These are phyloP conservation scores for Saccopteryx bilineata DNA, from an alignment of 2,113 vertebrate genomes.

Conservation along the genomic window DNA sequence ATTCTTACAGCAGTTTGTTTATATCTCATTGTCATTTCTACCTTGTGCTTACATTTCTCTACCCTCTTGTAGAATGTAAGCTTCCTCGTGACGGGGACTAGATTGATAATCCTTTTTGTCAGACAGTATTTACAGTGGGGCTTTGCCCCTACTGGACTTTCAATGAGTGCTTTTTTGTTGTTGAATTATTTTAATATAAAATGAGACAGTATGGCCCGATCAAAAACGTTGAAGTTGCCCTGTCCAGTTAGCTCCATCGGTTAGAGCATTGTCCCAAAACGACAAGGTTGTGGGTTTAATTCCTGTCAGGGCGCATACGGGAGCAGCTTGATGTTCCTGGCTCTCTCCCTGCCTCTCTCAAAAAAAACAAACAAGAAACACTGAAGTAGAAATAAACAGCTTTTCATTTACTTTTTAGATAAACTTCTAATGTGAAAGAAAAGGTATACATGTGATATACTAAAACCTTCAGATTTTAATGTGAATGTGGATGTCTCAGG, in stretches of 20 bases:
- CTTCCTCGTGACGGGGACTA: neutral
- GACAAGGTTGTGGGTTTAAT: no score
- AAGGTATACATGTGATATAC: neutral
- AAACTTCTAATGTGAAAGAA: conserved; percentile 43
- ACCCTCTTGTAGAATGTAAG: neutral
- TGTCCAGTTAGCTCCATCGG: no score
- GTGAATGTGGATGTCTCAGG: neutral
- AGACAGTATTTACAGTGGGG: neutral
- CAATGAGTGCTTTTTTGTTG: neutral
- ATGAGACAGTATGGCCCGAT: neutral
- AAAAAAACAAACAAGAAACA: no score
- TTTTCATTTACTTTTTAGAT: neutral
- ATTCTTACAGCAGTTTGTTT: neutral
- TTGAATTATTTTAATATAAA: conserved; percentile 39
- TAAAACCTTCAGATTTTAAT: conserved; percentile 29
- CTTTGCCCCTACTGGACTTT: neutral
- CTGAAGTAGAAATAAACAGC: neutral
- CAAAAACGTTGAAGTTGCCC: neutral
- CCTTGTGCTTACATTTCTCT: neutral
- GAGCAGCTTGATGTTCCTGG: no score
- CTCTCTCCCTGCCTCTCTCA: no score
- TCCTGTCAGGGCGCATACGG: no score
- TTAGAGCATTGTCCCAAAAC: no score
- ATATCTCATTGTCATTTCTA: neutral
- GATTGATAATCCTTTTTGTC: neutral